Conservation (phyloP, 2,113 vertebrate species). For the Acanthisitta chloris region DNA sequence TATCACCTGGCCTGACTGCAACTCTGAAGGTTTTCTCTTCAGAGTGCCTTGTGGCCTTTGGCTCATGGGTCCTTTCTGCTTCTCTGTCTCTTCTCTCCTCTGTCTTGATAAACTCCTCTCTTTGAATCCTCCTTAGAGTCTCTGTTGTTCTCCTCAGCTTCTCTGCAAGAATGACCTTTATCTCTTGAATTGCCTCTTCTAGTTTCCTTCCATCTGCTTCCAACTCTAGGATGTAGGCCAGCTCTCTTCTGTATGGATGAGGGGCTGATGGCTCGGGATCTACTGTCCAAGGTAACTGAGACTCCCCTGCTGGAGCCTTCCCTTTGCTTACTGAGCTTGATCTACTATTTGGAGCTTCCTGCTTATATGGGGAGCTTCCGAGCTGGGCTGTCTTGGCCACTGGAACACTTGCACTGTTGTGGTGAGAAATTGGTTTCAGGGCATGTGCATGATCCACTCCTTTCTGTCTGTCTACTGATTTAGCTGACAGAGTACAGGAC, state of each 20-base stretch:
- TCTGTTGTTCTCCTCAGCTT: constrained; percentile 78
- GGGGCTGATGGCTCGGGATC: neutral
- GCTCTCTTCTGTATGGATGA: neutral
- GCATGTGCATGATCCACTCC: constrained; percentile 75
- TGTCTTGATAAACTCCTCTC: constrained; percentile 34
- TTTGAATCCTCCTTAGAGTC: constrained; percentile 73
- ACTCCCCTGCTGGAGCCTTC: neutral
- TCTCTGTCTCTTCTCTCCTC: constrained; percentile 36
- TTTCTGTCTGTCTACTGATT: constrained; percentile 13
- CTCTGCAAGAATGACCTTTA: constrained; percentile 74
- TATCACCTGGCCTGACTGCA: neutral
- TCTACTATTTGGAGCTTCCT: neutral
- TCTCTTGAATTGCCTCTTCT: constrained; percentile 74
- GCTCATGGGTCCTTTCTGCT: neutral
- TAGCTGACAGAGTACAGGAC: constrained; percentile 3
- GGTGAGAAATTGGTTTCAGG: constrained; percentile 77
- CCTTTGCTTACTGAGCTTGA: neutral
- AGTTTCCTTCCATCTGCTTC: constrained; percentile 59
- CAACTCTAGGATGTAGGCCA: constrained; percentile 56
- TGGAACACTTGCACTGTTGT: constrained; percentile 4
- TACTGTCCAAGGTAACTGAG: neutral
- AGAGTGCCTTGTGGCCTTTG: neutral
- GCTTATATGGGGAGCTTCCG: neutral
- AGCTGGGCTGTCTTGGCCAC: neutral
- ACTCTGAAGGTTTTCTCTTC: neutral